Evolutionary conservation across 1,140 invertebrate genomes (phyloP).

Genomic region (Leptonema lineaticorne): DNA sequence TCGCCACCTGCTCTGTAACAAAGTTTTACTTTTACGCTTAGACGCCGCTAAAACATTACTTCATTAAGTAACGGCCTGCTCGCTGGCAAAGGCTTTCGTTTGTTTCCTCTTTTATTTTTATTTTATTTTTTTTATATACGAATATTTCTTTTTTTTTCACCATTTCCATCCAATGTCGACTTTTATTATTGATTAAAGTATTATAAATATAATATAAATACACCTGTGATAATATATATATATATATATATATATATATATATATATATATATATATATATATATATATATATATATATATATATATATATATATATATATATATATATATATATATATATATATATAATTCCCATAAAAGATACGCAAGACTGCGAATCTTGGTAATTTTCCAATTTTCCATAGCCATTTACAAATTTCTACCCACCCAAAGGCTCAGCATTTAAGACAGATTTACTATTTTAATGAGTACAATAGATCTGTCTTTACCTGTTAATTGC

Average conservation of each 20-base stretch:
- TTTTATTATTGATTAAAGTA: too few species aligned
- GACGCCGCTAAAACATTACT: constrained; percentile 22
- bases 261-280: background rate
- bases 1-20: constrained; percentile 39
- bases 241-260: background rate
- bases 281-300: too few species aligned
- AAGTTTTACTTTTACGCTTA: constrained; percentile 39
- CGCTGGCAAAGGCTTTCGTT: constrained; percentile 28
- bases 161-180: too few species aligned
- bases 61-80: constrained; percentile 22
- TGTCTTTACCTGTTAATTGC: constrained; percentile 22
- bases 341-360: too few species aligned
- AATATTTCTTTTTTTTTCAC: too few species aligned
- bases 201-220: background rate
- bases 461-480: constrained; percentile 22
- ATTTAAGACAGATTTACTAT: constrained; percentile 17
- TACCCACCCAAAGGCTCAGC: background rate
- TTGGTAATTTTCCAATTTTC: background rate
- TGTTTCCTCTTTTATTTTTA: constrained; percentile 21
- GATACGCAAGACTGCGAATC: too few species aligned
- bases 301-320: too few species aligned
- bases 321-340: too few species aligned
- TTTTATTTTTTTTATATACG: too few species aligned
- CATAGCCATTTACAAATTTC: background rate
- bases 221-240: background rate